Evolutionary conservation across 2,888 invertebrate genomes (phyloP), one percentile per base, ranked within the genome.

Genomic region (Phlogophora meticulosa): DNA sequence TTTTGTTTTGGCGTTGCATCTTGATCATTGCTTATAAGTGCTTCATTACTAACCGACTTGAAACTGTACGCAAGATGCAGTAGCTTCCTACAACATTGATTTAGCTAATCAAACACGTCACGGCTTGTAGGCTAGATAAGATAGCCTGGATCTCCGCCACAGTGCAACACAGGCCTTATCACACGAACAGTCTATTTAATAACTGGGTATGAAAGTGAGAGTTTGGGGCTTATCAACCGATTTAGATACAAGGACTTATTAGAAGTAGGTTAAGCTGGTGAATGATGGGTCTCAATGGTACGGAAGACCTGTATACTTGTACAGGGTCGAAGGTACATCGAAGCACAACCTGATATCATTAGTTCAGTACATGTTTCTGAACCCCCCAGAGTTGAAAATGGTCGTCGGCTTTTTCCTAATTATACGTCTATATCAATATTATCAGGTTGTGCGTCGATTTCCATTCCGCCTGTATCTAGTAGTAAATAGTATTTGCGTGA

Each of bases 91-190:
- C 61, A 74, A 74, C 57, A 72, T 78, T 78, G 58, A 78, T 72
- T 73, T 76, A 66, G 57, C 32, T 62, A 73, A 53, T 13, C 56
- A 76, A 79, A 76, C 73, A 79, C 69, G 80, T 73, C 59, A 76
- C 64, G 53, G 60, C 48, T 34, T 15, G 68, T 49, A 51, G 36
- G 17, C 49, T 55, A 76, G 78, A 79, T 79, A 79, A 79, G 80
- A 79, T 79, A 79, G 73, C 59, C 80, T 66, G 69, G 62, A 76
- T 76, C 61, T 67, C 55, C 42, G 65, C 64, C 40, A 45, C 32
- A 62, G 46, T 70, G 65, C 57, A 76, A 42, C 43, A 42, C 53
- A 32, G 11, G 38, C 34, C 24, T 61, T 70, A 76, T 76, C 75
- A 56, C 11, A 51, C 42, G 32, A 70, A 76, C 71, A 45, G 22